These are phyloP conservation scores for Lycaon pictus DNA, from an alignment of 2,113 vertebrate species.

Conservation along the genomic window DNA sequence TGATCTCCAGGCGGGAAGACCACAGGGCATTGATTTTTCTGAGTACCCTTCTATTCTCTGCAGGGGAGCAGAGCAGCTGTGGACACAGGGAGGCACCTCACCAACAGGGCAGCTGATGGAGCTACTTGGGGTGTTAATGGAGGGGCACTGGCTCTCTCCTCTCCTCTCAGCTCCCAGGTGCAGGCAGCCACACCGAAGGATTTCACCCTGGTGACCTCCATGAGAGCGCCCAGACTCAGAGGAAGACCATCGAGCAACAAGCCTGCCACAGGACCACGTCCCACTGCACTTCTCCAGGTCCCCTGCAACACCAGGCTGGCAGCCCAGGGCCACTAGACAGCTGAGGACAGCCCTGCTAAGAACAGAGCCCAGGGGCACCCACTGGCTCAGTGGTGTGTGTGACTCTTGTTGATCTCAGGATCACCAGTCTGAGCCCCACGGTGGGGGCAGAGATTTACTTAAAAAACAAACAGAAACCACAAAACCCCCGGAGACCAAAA, in stretches of 20 bases:
- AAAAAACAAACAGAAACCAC: not conserved
- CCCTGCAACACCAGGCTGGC: not conserved
- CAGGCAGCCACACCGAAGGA: not conserved
- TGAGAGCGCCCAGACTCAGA: not conserved
- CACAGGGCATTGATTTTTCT: not conserved
- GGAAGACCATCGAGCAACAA: not conserved
- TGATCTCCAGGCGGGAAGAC: not conserved
- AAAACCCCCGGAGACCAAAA: not conserved
- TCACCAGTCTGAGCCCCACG: not conserved
- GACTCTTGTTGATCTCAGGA: not conserved
- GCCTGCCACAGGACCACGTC: not conserved
- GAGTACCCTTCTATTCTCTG: not conserved
- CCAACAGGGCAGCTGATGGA: not conserved
- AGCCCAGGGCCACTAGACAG: not conserved
- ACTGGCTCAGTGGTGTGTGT: not conserved
- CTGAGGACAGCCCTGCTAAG: not conserved
- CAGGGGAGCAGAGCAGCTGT: not conserved
- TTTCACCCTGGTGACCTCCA: not conserved
- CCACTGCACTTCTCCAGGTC: no score
- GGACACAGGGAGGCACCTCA: accelerated
- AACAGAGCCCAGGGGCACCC: not conserved
- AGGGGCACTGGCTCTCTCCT: not conserved
- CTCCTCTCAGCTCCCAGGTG: not conserved
- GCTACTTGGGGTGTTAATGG: no score
- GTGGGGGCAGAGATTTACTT: not conserved